Conservation (phyloP, 2,797 vertebrate genomes). For the Enteromius unitaeniatus region DNA sequence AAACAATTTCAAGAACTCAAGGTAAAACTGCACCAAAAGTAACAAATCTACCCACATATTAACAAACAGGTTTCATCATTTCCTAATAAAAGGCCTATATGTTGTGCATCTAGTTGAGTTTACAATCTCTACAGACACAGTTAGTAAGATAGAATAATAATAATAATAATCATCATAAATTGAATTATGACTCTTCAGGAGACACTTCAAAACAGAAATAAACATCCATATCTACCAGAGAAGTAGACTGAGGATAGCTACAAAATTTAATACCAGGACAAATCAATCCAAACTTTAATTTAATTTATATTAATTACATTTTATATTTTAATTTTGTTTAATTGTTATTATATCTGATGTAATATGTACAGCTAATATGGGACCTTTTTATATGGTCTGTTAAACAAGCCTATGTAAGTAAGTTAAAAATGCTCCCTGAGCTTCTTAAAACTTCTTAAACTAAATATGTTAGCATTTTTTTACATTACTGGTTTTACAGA, state of each 20-base stretch:
- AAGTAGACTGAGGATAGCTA: not conserved
- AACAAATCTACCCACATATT: not conserved
- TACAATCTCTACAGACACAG: not conserved
- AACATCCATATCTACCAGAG: not conserved
- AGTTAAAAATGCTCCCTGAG: not conserved
- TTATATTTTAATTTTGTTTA: not conserved
- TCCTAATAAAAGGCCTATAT: not conserved
- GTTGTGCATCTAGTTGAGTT: not conserved
- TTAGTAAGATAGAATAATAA: not conserved
- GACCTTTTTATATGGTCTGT: not conserved
- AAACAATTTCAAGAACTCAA: not conserved
- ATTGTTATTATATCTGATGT: not conserved
- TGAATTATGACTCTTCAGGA: not conserved
- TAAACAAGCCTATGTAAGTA: not conserved
- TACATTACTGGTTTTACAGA: not conserved
- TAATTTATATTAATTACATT: no score
- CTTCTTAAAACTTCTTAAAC: not conserved
- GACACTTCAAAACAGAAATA: not conserved
- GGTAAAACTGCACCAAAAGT: not conserved
- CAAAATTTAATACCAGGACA: not conserved
- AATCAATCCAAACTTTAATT: not conserved
- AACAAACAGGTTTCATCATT: not conserved
- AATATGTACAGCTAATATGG: not conserved
- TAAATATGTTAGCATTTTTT: not conserved
- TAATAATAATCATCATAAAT: not conserved